Evolutionary conservation across 2,797 vertebrate genomes (phyloP).

Genomic region (Setipinna tenuifilis): DNA sequence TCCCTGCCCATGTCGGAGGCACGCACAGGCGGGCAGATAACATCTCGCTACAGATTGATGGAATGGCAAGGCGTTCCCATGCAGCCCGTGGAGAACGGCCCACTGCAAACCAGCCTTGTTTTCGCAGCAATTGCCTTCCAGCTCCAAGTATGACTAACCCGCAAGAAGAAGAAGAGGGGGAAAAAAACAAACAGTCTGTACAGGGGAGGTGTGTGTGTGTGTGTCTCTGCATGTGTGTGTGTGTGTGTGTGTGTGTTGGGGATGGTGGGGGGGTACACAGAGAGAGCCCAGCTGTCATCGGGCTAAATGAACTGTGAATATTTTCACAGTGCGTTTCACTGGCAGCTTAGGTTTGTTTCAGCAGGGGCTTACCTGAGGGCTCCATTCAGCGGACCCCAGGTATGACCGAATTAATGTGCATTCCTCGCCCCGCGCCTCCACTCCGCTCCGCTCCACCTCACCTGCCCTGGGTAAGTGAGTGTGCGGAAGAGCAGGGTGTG

Average conservation of each 20-base stretch:
- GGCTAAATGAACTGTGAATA: slow-evolving; percentile 94
- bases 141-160: slow-evolving; percentile 64
- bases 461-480: background rate
- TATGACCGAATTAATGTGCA: slow-evolving; percentile 71
- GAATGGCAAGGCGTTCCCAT: slow-evolving; percentile 56
- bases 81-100: slow-evolving; percentile 36
- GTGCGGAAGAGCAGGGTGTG: background rate
- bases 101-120: slow-evolving; percentile 56
- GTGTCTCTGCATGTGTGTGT: too few species aligned
- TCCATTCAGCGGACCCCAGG: slow-evolving; percentile 85
- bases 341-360: slow-evolving; percentile 91
- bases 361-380: slow-evolving; percentile 85
- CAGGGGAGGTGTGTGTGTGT: background rate
- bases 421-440: slow-evolving; percentile 26
- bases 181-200: background rate
- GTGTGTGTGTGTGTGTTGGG: too few species aligned
- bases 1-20: slow-evolving; percentile 9
- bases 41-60: slow-evolving; percentile 49
- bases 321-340: slow-evolving; percentile 92
- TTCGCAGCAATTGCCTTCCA: slow-evolving; percentile 59
- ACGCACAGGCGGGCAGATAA: slow-evolving; percentile 54
- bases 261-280: slow-evolving; percentile 9
- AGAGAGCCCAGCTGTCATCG: slow-evolving; percentile 78
- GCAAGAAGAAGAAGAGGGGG: slow-evolving; percentile 32
- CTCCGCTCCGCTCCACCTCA: slow-evolving; percentile 26